Base-by-base conservation (phyloP, 2,113 vertebrate genomes). In the Rana temporaria region DNA sequence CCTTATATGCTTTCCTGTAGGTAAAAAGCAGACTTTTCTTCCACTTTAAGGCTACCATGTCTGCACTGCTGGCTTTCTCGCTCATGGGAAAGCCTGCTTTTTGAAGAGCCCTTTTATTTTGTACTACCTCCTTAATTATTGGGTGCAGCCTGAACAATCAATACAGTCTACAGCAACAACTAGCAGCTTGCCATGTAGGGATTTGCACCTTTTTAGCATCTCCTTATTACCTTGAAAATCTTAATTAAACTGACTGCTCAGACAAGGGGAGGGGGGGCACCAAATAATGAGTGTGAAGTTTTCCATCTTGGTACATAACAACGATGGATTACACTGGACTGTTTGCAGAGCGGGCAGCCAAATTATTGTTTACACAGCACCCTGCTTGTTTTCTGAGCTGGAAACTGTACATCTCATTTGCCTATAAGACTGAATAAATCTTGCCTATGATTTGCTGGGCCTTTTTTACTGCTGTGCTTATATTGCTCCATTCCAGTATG, bases 321-420 rank as follows among this genome's bases (percentile, higher is more conserved):
- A 88, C 87, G 88, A 84, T 87, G 86, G 87, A 88, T 87, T 83
- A 84, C 74, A 74, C 22, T 64, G 86, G 24, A 79, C 85, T 89
- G 84, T 86, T 83, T 87, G 85, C 87, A 12, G 1, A 86, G 71
- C 66, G 71, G 73, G 84, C 86, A 68, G 82, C 79, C 86, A 85
- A 87, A 89, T 88, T 85, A 89, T 71, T 88, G 87, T 90, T 90
- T 91, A 69, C 88, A 82, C 84, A 78, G 67, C 59, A 42, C 38
- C 67, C 76, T 82, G 71, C 9, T 74, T 88, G 85, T 84, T 60
- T 86, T 87, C 62, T 81, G 62, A 52, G 32, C 68, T 32, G 6
- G 16, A 82, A 73, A 65, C 69, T 75, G 82, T 84, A 87, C 85
- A 86, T 86, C 84, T 87, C 73, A 56, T 88, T 90, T 90, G 78